phyloP scores from a whole-genome alignment of 2,888 invertebrate species.

The Barypeithes pellucidus region DNA sequence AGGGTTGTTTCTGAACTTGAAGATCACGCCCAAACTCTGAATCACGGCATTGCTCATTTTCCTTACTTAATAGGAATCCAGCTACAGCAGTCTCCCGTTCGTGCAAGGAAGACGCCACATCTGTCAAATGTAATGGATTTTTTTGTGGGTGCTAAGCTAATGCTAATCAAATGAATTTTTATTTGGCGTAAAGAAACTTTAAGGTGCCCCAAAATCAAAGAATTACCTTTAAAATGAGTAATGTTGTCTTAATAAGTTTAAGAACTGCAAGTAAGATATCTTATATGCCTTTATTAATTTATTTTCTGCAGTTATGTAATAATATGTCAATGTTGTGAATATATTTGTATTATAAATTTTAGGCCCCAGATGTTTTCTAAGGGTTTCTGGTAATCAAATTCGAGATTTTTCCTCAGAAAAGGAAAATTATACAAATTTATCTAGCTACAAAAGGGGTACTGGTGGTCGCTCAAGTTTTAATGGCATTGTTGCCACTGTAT shows the following conservation, averaged over 20 bases:
- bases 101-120: no score
- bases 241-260: conserved; percentile 34
- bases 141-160: neutral
- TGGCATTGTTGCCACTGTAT: conserved; percentile 98
- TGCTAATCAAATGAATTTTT: no score
- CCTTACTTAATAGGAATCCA: no score
- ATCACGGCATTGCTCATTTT: no score
- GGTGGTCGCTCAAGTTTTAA: conserved; percentile 97
- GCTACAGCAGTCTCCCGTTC: no score
- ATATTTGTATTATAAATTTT: neutral
- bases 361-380: conserved; percentile 29
- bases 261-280: conserved; percentile 26
- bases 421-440: conserved; percentile 74
- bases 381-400: conserved; percentile 38
- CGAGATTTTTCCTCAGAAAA: conserved; percentile 74
- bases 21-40: no score
- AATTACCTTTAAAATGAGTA: conserved; percentile 31
- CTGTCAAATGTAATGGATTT: no score
- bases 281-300: no score
- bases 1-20: no score
- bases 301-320: neutral
- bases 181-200: no score
- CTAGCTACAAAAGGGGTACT: conserved; percentile 85
- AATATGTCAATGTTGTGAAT: neutral
- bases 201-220: neutral